Conservation (phyloP, 2,113 vertebrate genomes). For the Echinops telfairi region DNA sequence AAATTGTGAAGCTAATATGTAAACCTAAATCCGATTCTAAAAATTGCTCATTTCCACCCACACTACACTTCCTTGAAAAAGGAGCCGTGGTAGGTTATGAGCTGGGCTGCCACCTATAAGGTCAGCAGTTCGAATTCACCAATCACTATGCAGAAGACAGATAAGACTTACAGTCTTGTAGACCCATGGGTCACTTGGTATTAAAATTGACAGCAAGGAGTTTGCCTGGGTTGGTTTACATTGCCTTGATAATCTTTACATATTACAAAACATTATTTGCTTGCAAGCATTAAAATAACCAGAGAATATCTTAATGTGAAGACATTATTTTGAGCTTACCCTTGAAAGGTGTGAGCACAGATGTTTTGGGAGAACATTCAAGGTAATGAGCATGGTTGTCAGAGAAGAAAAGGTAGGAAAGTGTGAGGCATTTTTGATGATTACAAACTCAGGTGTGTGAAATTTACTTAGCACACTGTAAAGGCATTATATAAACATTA, state of each 20-base stretch:
- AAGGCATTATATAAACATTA: constrained; percentile 75
- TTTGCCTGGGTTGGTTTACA: no score
- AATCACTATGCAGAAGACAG: no score
- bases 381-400: constrained; percentile 57
- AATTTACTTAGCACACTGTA: constrained; percentile 64
- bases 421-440: constrained; percentile 59
- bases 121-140: no score
- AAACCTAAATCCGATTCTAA: background rate
- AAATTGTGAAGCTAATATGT: background rate
- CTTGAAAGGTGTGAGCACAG: constrained; percentile 46
- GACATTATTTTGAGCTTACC: constrained; percentile 42
- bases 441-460: constrained; percentile 76
- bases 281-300: constrained; percentile 64
- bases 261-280: background rate
- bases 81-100: no score
- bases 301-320: background rate
- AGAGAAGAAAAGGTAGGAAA: constrained; percentile 68
- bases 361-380: constrained; percentile 55
- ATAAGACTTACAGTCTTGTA: no score
- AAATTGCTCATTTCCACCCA: background rate
- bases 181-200: no score
- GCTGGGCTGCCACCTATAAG: no score
- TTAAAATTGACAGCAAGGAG: no score
- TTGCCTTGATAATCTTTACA: constrained; percentile 6
- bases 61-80: background rate